Evolutionary conservation across 2,113 vertebrate species (phyloP).

Genomic region (Lophius piscatorius): DNA sequence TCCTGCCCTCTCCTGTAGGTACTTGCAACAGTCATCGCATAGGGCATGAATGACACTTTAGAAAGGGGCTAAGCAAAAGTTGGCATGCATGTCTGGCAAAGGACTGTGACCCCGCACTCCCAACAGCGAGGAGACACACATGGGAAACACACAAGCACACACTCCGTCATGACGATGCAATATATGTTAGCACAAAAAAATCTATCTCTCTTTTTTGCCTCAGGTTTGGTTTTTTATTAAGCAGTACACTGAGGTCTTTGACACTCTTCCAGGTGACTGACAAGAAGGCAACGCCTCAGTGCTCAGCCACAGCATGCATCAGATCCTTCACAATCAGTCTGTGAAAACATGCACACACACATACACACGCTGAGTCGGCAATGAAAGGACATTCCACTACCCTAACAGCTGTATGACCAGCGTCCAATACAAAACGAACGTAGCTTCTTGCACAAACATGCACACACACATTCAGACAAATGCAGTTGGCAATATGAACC

Average conservation of each 20-base stretch:
- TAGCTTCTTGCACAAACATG: constrained; percentile 24
- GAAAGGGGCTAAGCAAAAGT: constrained; percentile 4
- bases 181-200: neutral
- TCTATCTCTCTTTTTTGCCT: neutral
- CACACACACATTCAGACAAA: constrained; percentile 13
- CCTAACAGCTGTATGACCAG: neutral
- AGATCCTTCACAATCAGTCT: constrained; percentile 36
- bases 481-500: neutral
- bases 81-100: constrained; percentile 21
- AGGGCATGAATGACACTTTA: constrained; percentile 17
- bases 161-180: constrained; percentile 10
- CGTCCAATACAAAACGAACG: constrained; percentile 33
- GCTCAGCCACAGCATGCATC: constrained; percentile 48
- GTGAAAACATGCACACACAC: constrained; percentile 14
- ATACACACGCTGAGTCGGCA: too few relatives aligned
- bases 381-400: constrained; percentile 33
- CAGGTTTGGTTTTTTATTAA: constrained; percentile 30
- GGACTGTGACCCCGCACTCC: constrained; percentile 49
- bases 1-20: constrained; percentile 50
- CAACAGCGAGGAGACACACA: constrained; percentile 17
- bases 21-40: constrained; percentile 29
- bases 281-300: constrained; percentile 51
- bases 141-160: constrained; percentile 18
- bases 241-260: constrained; percentile 17
- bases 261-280: constrained; percentile 49